Conservation (phyloP, 2,797 vertebrate genomes). For the Pipistrellus pygmaeus region DNA sequence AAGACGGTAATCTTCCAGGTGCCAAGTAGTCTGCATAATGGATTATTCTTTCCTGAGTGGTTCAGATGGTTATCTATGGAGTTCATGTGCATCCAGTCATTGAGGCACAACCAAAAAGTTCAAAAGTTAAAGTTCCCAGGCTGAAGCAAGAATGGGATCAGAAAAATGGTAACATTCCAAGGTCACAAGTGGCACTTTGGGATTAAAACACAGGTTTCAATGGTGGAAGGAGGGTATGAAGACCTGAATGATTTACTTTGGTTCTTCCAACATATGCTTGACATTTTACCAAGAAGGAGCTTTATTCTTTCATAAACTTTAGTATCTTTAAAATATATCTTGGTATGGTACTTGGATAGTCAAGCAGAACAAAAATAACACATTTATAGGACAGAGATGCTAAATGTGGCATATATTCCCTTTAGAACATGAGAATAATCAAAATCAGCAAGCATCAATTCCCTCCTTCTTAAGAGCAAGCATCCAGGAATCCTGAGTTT, state of each 20-base stretch:
- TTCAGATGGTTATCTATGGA: background rate
- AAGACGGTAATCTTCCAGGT: no score
- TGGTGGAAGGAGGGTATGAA: background rate
- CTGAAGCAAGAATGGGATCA: background rate
- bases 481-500: background rate
- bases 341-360: background rate
- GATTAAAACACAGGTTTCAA: background rate
- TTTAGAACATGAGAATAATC: background rate
- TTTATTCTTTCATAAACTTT: conserved; percentile 34
- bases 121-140: background rate
- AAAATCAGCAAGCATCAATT: background rate
- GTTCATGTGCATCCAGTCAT: background rate
- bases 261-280: background rate
- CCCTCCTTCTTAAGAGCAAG: background rate
- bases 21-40: background rate
- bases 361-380: conserved; percentile 14
- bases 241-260: background rate
- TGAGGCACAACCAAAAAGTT: background rate
- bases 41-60: background rate
- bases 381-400: background rate
- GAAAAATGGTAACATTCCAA: background rate
- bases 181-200: background rate
- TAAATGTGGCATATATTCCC: background rate
- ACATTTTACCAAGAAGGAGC: background rate
- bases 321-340: background rate